Percentiles rank a stretch among this genome's conserved stretches.
Evolutionary conservation across 1,140 invertebrate genomes (phyloP).

Genomic region (Drosophila kikkawai): DNA sequence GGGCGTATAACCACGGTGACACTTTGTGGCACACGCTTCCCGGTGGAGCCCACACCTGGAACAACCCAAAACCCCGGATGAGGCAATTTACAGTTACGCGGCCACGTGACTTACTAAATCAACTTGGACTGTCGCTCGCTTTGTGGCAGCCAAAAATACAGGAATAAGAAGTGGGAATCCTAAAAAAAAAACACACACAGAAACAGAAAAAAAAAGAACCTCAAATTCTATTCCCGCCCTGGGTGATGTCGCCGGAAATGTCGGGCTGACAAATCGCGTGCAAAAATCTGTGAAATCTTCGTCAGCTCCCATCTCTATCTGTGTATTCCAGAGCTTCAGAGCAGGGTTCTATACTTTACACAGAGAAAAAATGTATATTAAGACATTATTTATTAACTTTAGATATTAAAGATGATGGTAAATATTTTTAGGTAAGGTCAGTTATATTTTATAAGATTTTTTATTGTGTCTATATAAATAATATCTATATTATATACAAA

Average conservation of each 20-base stretch:
- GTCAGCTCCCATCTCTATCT: conserved; percentile 34
- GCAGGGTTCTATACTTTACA: conserved; percentile 16
- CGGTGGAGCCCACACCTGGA: conserved; percentile 16
- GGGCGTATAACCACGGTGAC: conserved; percentile 27
- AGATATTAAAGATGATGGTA: no score
- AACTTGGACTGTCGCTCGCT: conserved; percentile 63
- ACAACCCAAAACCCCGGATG: conserved; percentile 32
- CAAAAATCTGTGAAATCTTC: conserved; percentile 79
- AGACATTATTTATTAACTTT: neutral
- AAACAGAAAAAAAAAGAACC: conserved; percentile 8
- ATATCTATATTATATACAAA: no score
- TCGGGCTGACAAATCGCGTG: conserved; percentile 82
- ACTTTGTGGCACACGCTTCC: conserved; percentile 44
- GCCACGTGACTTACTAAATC: conserved; percentile 84
- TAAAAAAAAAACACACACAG: conserved; percentile 8
- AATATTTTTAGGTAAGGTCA: no score
- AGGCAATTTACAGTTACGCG: conserved; percentile 74
- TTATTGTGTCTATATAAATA: neutral
- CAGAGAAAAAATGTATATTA: neutral
- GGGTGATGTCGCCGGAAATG: conserved; percentile 70
- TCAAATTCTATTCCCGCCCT: conserved; percentile 52
- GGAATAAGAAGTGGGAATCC: conserved; percentile 32
- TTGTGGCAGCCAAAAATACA: conserved; percentile 57
- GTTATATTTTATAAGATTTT: neutral
- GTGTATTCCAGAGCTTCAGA: conserved; percentile 4